Evolutionary conservation across 2,797 vertebrate genomes (phyloP), one percentile per base, ranked within the genome.

Genomic region (Anolis apletophallus): DNA sequence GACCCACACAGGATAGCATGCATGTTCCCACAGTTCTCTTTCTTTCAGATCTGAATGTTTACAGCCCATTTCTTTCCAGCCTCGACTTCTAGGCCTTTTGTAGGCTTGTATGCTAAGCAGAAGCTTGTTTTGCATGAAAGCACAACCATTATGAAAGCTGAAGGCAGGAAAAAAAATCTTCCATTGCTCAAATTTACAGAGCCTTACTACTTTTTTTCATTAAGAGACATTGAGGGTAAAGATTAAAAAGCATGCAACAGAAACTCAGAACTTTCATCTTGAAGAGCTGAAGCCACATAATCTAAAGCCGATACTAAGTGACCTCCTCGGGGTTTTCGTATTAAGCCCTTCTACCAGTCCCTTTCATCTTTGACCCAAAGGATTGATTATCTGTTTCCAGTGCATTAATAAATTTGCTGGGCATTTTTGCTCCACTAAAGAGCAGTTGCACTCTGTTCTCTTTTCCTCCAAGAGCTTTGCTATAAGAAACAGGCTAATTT

Each of bases 311-410:
- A 88, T 78, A 85, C 26, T 69, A 85, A 86, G 81, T 84, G 77
- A 93, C 88, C 81, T 85, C 88, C 91, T 89, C 82, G 77, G 87
- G 67, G 21, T 55, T 91, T 84, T 78, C 84, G 0, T 81, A 55
- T 90, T 91, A 93, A 95, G 69, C 57, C 81, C 67, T 80, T 67
- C 81, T 79, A 57, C 84, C 46, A 13, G 54, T 92, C 88, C 84
- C 81, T 88, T 90, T 93, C 91, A 67, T 90, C 84, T 92, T 92
- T 93, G 86, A 93, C 93, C 91, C 85, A 80, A 85, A 94, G 76
- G 57, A 92, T 85, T 91, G 87, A 91, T 94, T 90, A 85, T 74
- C 86, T 80, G 16, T 85, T 93, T 91, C 73, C 87, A 19, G 83
- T 81, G 85, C 32, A 83, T 88, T 92, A 92, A 91, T 88, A 87